phyloP scores from a whole-genome alignment of 2,113 vertebrate genomes.

The Puffinus mauretanicus region DNA sequence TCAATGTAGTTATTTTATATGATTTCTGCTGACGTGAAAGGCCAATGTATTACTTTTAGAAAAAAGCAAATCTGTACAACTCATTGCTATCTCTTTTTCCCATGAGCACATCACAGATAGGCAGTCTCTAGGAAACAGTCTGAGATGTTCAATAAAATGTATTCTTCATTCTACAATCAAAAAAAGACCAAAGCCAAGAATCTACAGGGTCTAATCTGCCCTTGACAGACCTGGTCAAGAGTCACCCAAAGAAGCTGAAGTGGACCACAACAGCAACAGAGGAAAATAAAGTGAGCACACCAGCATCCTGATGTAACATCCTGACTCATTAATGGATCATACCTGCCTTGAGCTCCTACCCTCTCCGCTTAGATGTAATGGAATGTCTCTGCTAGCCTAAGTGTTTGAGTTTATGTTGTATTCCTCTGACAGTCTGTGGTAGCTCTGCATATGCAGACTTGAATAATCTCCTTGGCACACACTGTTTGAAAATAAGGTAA shows the following conservation, averaged over 20 bases:
- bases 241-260: neutral
- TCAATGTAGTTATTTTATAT: neutral
- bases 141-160: neutral
- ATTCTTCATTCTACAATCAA: neutral
- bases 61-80: neutral
- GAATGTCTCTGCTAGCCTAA: neutral
- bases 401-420: accelerated
- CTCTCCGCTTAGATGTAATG: neutral
- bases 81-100: neutral
- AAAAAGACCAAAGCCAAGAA: neutral
- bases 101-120: neutral
- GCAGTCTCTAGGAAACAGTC: neutral
- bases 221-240: neutral
- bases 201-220: neutral
- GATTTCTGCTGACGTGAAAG: neutral
- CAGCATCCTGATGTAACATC: neutral
- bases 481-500: neutral
- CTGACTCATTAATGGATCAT: neutral
- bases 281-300: neutral
- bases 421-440: neutral
- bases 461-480: neutral
- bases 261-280: neutral
- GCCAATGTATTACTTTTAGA: neutral
- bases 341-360: neutral
- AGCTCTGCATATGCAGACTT: neutral